Base-by-base conservation (phyloP, 2,113 vertebrate genomes). In the Anoplopoma fimbria region DNA sequence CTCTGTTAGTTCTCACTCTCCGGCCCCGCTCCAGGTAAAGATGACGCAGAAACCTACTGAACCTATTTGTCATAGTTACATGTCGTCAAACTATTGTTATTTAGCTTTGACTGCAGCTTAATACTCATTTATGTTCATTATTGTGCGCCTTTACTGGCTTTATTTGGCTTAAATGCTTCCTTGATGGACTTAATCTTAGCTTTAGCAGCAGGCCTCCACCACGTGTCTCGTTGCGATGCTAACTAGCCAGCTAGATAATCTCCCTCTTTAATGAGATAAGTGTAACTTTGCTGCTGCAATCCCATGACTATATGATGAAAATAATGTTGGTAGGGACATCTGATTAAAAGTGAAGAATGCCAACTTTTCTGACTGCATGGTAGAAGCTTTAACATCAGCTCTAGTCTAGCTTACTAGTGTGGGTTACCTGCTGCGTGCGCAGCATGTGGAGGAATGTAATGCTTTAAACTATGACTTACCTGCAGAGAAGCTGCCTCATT, bases 281-380 rank as follows among this genome's bases (percentile, higher is more conserved):
- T 4, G 1, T 7, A 19, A 33, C 29, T 0, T 23, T 1, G 0
- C 23, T 4, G 1, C 13, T 38, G 1, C 1, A 4, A 9, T 70
- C 89, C 84, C 83, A 60, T 89, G 85, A 72, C 64, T 88, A 38
- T 1, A 33, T 98, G 98, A 99, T 97, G 97, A 98, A 60, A 90
- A 84, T 75, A 83, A 23, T 94, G 97, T 98, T 99, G 97, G 97
- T 99, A 97, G 97, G 97, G 97, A 99, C 98, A 99, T 97, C 97
- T 97, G 97, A 99, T 0, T 90, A 40, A 82, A 9, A 0, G 0
- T 92, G 97, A 97, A 90, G 97, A 97, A 93, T 87, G 83, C 96
- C 97, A 97, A 97, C 96, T 31, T 61, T 77, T 93, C 98, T 99
- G 97, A 94, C 40, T 17, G 34, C 63, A 68, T 83, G 89, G 87